Evolutionary conservation across 1,140 invertebrate genomes (phyloP).

Genomic region (Hyles euphorbiae): DNA sequence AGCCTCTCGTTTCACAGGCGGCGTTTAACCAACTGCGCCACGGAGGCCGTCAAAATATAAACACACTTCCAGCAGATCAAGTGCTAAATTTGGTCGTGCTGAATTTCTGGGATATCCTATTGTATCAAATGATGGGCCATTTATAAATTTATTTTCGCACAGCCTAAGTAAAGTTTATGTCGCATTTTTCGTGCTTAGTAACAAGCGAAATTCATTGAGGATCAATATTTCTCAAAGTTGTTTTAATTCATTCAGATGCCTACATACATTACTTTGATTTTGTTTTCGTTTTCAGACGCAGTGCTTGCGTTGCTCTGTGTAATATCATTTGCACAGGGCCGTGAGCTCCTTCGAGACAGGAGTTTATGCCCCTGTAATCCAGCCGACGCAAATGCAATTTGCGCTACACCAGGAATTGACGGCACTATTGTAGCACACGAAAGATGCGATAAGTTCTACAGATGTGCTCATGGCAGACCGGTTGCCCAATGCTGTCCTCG

Average conservation of each 20-base stretch:
- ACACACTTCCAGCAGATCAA: no score
- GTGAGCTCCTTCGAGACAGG: constrained; percentile 8
- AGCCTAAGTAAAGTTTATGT: no score
- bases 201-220: no score
- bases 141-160: no score
- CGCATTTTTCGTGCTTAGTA: no score
- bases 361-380: constrained; percentile 5
- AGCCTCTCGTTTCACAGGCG: no score
- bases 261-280: constrained; percentile 5
- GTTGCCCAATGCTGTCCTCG: constrained; percentile 53
- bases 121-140: no score
- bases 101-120: no score
- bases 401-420: not conserved
- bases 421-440: constrained; percentile 11
- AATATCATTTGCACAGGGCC: constrained; percentile 26
- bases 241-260: not conserved
- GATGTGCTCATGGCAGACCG: constrained; percentile 18
- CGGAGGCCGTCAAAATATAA: no score
- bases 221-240: no score
- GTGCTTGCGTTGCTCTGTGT: constrained; percentile 41
- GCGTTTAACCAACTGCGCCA: no score
- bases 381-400: not conserved
- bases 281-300: constrained; percentile 42
- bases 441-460: constrained; percentile 24
- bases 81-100: no score